These are phyloP conservation scores for Sigmodon hispidus DNA, from an alignment of 2,113 vertebrate genomes.

Conservation along the genomic window DNA sequence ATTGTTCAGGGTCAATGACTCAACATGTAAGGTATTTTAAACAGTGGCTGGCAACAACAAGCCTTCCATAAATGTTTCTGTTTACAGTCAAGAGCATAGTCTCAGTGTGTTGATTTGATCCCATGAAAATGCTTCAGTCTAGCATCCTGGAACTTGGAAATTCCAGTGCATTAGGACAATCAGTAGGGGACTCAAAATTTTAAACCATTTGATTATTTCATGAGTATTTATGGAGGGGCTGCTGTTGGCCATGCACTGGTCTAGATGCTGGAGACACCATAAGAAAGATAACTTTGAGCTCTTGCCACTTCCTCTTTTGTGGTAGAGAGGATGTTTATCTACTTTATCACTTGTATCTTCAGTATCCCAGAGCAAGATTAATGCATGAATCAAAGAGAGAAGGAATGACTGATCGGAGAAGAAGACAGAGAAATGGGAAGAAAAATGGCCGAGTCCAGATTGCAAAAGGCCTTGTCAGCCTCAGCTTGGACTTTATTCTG, in stretches of 20 bases:
- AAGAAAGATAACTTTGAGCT: not conserved
- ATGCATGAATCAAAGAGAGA: conserved; percentile 17
- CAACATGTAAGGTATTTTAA: not conserved
- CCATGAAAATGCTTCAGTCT: not conserved
- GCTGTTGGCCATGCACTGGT: not conserved
- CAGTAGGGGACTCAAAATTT: not conserved
- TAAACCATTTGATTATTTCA: not conserved
- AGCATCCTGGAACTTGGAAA: not conserved
- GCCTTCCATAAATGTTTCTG: not conserved
- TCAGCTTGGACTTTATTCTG: not conserved
- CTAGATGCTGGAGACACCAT: not conserved
- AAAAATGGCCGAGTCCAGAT: not conserved
- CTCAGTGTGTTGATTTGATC: conserved; percentile 1
- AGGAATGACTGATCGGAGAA: not conserved
- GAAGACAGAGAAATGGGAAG: not conserved
- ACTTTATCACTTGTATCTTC: not conserved
- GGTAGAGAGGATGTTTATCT: not conserved
- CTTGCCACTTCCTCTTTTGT: not conserved
- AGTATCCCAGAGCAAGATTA: conserved; percentile 6
- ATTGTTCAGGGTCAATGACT: not conserved
- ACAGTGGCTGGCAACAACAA: not conserved
- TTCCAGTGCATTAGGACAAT: conserved; percentile 22
- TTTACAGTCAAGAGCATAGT: conserved; percentile 10
- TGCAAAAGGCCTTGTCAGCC: not conserved
- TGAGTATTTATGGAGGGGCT: not conserved